phyloP scores from a whole-genome alignment of 2,888 invertebrate genomes.

The Drosophila anomalata region DNA sequence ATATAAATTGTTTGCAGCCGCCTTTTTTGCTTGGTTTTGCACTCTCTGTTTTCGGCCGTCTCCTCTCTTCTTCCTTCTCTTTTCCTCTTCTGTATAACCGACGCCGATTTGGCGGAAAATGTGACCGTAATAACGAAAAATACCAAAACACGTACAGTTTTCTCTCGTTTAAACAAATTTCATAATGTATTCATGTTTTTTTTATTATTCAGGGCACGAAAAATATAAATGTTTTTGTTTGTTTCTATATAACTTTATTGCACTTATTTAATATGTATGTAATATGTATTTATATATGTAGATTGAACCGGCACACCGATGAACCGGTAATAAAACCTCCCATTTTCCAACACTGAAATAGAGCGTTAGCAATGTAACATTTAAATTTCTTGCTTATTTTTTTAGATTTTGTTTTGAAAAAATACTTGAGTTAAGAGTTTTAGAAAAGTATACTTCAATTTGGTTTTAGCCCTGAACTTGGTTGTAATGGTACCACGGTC shows the following conservation, averaged over 20 bases:
- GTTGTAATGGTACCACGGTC: constrained; percentile 13
- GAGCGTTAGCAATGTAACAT: background rate
- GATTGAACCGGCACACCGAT: background rate
- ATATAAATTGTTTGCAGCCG: constrained; percentile 38
- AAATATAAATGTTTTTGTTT: background rate
- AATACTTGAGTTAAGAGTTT: no score
- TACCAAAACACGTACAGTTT: constrained; percentile 8
- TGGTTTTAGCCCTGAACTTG: background rate
- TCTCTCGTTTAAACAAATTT: background rate
- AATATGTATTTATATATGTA: background rate
- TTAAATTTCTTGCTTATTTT: background rate
- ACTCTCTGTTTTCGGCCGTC: constrained; percentile 59
- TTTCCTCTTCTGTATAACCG: constrained; percentile 59
- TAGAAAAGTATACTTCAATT: background rate
- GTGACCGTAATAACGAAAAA: constrained; percentile 33
- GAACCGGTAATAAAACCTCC: background rate
- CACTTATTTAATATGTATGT: background rate
- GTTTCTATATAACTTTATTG: background rate
- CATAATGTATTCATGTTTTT: background rate
- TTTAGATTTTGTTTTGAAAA: background rate
- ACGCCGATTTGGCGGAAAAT: constrained; percentile 74
- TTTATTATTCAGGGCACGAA: no score
- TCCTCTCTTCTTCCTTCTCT: constrained; percentile 19
- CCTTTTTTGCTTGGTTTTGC: constrained; percentile 58
- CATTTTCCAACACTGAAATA: background rate